A percentile compares a stretch with the other conserved stretches of the same genome.
phyloP scores from a whole-genome alignment of 2,113 vertebrate species.

The Myotis brandtii region DNA sequence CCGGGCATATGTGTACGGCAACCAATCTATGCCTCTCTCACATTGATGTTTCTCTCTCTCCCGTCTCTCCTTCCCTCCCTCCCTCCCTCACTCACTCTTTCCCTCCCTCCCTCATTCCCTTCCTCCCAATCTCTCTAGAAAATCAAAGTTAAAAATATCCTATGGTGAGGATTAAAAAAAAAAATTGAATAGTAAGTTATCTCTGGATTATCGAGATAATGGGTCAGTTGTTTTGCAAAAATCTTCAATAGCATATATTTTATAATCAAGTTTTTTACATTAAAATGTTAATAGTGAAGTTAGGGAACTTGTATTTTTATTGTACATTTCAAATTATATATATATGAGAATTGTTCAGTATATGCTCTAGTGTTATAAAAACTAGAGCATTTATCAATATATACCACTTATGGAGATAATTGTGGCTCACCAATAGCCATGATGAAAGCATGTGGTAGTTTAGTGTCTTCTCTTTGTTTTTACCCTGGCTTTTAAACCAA shows the following conservation, averaged over 20 bases:
- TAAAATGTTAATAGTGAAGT: constrained; percentile 35
- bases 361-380: background rate
- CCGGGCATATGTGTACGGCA: too few species aligned
- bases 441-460: background rate
- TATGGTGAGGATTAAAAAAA: too few species aligned
- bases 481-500: background rate
- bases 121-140: too few species aligned
- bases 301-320: background rate
- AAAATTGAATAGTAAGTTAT: background rate
- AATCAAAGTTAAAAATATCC: too few species aligned
- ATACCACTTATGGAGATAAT: background rate
- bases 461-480: background rate
- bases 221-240: background rate
- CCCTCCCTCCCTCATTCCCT: too few species aligned
- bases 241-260: background rate
- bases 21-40: too few species aligned
- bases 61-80: too few species aligned
- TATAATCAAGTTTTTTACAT: background rate
- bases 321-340: background rate
- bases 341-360: background rate
- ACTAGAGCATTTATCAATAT: background rate
- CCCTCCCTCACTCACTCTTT: too few species aligned
- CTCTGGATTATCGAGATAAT: background rate
- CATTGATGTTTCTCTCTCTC: too few species aligned
- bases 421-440: background rate